These are phyloP conservation scores for Rugalucina vietnamica DNA, from an alignment of 2,888 invertebrate species.

Conservation along the genomic window DNA sequence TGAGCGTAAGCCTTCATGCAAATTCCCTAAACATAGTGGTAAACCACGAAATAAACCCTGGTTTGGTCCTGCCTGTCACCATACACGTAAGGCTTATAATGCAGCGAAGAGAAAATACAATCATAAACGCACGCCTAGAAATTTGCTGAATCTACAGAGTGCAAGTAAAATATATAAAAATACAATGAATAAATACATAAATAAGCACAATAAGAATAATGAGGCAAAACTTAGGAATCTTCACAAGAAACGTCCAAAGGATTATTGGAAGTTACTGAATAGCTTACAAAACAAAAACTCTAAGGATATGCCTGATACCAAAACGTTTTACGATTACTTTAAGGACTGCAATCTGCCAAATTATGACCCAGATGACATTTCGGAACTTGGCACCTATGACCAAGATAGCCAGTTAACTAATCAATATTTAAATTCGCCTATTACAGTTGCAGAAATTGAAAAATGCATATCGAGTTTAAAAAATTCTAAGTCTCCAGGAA, in stretches of 20 bases:
- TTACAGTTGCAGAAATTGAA: constrained; percentile 28
- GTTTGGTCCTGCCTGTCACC: constrained; percentile 19
- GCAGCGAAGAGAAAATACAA: not conserved
- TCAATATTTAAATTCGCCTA: not conserved
- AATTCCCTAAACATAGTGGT: not conserved
- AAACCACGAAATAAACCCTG: constrained; percentile 17
- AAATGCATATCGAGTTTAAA: constrained; percentile 16
- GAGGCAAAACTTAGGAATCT: constrained; percentile 8
- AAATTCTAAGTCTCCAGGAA: constrained; percentile 8
- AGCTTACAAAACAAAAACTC: not conserved
- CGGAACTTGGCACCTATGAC: too few relatives aligned
- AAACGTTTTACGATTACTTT: constrained; percentile 16
- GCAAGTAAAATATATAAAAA: constrained; percentile 18
- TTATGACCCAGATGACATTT: not conserved
- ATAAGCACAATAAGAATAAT: not conserved
- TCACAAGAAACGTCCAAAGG: not conserved
- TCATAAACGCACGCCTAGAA: not conserved
- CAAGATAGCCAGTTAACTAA: too few relatives aligned
- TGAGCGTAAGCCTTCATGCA: not conserved
- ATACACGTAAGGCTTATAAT: constrained; percentile 3
- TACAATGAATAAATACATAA: constrained; percentile 22
- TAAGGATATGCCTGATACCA: not conserved
- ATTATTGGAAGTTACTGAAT: constrained; percentile 34
- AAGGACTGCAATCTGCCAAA: not conserved
- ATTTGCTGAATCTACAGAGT: not conserved